phyloP scores from a whole-genome alignment of 2,797 vertebrate species.

The Tauraco hartlaubi region DNA sequence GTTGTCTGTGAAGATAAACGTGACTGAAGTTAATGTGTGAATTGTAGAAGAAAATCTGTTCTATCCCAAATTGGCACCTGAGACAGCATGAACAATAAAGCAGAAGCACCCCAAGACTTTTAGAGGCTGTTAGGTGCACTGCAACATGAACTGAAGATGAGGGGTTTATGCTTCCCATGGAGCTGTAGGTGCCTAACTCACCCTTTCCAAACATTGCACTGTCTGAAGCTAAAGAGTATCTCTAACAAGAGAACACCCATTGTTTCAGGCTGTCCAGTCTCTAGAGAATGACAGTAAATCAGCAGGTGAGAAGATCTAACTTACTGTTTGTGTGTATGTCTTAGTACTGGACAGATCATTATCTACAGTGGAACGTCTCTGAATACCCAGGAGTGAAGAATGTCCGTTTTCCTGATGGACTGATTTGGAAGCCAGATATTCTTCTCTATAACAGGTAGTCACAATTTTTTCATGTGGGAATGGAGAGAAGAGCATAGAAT shows the following conservation, averaged over 20 bases:
- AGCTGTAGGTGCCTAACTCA: background rate
- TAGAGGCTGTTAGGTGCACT: background rate
- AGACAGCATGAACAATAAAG: background rate
- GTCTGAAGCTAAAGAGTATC: background rate
- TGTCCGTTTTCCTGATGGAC: constrained; percentile 89
- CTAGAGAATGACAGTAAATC: background rate
- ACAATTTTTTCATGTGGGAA: background rate
- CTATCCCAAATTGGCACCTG: background rate
- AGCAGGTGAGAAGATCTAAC: constrained; percentile 19
- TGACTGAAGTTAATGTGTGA: background rate
- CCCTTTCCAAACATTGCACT: constrained; percentile 13
- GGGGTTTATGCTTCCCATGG: background rate
- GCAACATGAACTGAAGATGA: background rate
- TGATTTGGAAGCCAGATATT: constrained; percentile 97
- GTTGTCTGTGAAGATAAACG: background rate
- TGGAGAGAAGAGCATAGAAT: background rate
- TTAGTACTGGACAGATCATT: constrained; percentile 91
- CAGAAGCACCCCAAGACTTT: constrained; percentile 10
- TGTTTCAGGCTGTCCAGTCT: background rate
- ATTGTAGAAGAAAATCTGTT: constrained; percentile 14
- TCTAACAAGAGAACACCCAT: background rate
- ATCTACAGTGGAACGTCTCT: constrained; percentile 89
- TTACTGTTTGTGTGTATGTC: constrained; percentile 26
- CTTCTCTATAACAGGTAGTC: constrained; percentile 96
- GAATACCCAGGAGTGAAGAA: constrained; percentile 91